A percentile compares a stretch with the other conserved stretches of the same genome.
Conservation (phyloP, 53 echinoderm and acorn worm genomes). For the Patiria pectinifera region DNA sequence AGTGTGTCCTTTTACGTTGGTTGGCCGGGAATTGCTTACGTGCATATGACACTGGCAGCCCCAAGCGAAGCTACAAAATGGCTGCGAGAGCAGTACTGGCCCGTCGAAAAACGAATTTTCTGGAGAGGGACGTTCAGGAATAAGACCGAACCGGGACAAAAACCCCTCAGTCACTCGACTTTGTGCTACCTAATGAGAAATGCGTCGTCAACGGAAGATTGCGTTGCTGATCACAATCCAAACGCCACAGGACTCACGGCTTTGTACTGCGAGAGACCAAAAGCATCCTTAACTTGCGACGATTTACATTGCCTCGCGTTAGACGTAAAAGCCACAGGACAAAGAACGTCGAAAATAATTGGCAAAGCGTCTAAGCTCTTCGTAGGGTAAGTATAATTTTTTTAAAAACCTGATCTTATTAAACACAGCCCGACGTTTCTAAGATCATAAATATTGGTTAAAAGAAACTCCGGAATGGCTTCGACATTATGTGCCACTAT, state of each 20-base stretch:
- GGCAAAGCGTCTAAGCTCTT: too few species aligned
- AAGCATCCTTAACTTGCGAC: too few species aligned
- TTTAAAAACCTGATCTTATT: too few species aligned
- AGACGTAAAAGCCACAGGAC: too few species aligned
- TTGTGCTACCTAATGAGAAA: slow-evolving; percentile 50
- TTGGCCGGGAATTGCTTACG: slow-evolving; percentile 66
- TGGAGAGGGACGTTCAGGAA: slow-evolving; percentile 20
- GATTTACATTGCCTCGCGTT: too few species aligned
- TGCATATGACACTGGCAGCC: slow-evolving; percentile 61
- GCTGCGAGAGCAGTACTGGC: slow-evolving; percentile 27
- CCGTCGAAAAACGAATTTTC: slow-evolving; percentile 24
- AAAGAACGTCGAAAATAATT: too few species aligned
- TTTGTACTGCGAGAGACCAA: slow-evolving; percentile 42
- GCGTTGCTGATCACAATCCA: slow-evolving; percentile 11
- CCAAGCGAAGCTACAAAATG: slow-evolving; percentile 65
- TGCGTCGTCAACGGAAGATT: slow-evolving; percentile 3
- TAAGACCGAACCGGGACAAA: too few species aligned
- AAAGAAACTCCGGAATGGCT: too few species aligned
- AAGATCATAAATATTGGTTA: too few species aligned
- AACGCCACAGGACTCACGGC: slow-evolving; percentile 32
- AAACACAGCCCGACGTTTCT: too few species aligned
- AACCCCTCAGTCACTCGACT: neutral
- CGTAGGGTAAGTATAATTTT: too few species aligned
- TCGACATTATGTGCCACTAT: too few species aligned
- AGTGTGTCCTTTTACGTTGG: slow-evolving; percentile 72